These are phyloP conservation scores for Solenopsis invicta DNA, from an alignment of 1,140 invertebrate genomes.

Conservation along the genomic window DNA sequence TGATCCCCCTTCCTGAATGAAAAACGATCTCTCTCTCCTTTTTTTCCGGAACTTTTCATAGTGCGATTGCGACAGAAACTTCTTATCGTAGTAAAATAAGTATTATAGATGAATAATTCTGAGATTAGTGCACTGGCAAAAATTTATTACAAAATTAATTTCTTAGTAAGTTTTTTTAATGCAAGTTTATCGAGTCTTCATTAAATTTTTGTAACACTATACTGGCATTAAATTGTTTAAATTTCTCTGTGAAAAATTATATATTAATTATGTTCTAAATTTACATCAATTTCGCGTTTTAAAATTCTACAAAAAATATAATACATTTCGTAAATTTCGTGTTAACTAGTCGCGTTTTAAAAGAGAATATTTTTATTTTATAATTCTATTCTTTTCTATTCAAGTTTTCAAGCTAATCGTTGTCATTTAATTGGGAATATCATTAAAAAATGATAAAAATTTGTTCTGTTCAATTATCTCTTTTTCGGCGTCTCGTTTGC, in stretches of 20 bases:
- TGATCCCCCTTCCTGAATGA: neutral
- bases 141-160: neutral
- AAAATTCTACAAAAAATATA: neutral
- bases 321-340: neutral
- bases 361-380: neutral
- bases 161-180: neutral
- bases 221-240: neutral
- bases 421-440: neutral
- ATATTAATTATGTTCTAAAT: neutral
- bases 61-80: neutral
- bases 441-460: neutral
- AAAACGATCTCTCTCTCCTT: neutral
- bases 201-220: constrained; percentile 6
- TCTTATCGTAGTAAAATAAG: neutral
- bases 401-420: neutral
- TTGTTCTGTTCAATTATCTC: neutral
- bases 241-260: neutral
- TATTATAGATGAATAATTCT: neutral
- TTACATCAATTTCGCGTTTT: neutral
- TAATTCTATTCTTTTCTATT: neutral
- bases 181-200: neutral
- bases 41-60: neutral
- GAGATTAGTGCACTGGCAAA: neutral
- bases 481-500: neutral
- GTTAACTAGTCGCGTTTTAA: neutral